Evolutionary conservation across 2,113 vertebrate species (phyloP).

Genomic region (Pongo pygmaeus): DNA sequence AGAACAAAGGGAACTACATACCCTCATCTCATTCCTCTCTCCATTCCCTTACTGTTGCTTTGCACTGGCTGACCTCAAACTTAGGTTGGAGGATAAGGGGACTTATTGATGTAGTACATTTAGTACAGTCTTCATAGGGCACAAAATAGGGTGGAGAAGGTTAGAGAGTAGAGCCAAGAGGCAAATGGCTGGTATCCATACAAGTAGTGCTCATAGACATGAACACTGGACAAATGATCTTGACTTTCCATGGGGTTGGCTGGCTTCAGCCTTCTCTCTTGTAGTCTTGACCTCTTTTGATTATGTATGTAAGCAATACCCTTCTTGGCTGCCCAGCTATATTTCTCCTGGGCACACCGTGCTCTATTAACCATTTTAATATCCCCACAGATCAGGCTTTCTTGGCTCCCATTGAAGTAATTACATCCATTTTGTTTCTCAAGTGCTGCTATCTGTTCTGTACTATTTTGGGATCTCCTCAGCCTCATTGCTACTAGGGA

Average conservation of each 20-base stretch:
- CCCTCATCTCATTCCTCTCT: not conserved
- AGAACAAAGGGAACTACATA: not conserved
- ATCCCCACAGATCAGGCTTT: not conserved
- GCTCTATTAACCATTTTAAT: not conserved
- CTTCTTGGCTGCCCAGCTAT: not conserved
- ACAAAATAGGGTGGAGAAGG: not conserved
- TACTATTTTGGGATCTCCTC: not conserved
- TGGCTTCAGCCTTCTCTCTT: not conserved
- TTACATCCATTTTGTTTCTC: not conserved
- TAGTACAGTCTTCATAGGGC: not conserved
- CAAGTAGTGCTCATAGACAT: not conserved
- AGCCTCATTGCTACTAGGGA: not conserved
- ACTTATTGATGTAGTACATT: not conserved
- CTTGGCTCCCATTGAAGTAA: not conserved
- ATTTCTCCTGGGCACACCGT: not conserved
- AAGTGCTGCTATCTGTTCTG: not conserved
- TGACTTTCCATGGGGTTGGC: not conserved
- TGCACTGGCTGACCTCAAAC: not conserved
- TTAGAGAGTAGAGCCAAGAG: not conserved
- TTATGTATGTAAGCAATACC: not conserved
- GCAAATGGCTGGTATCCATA: not conserved
- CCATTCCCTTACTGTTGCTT: not conserved
- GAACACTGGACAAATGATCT: not conserved
- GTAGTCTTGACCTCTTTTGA: not conserved
- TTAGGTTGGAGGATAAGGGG: not conserved